These are phyloP conservation scores for Clarias fuscus DNA, from an alignment of 2,797 vertebrate genomes.

Conservation along the genomic window DNA sequence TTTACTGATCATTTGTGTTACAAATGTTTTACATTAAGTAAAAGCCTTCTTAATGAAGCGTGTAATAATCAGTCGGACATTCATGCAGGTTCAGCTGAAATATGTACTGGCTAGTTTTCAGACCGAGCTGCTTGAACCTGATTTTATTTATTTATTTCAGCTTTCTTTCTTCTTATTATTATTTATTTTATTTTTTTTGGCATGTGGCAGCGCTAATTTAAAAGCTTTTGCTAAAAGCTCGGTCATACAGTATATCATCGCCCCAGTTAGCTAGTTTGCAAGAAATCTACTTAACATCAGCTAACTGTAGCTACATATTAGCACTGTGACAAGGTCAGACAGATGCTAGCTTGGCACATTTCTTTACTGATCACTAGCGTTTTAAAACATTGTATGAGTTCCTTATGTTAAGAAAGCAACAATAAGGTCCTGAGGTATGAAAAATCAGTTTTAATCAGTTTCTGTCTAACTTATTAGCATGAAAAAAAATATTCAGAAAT, in stretches of 20 bases:
- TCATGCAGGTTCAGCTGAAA: neutral
- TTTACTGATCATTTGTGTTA: neutral
- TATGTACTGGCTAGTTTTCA: neutral
- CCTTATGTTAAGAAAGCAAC: too few species aligned
- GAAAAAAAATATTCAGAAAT: neutral
- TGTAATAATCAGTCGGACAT: neutral
- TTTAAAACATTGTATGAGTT: neutral
- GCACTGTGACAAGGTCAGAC: neutral
- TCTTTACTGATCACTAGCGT: neutral
- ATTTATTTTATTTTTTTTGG: neutral
- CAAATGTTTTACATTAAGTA: neutral
- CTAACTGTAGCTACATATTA: neutral
- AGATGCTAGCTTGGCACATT: neutral
- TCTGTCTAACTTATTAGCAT: too few species aligned
- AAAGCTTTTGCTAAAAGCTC: neutral
- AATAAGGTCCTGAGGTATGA: neutral
- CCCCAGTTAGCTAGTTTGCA: neutral
- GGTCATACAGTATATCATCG: neutral
- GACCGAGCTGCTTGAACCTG: neutral
- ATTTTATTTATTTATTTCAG: too few species aligned
- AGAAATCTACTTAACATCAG: neutral
- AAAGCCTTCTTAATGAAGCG: neutral
- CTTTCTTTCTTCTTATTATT: neutral
- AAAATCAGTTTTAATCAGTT: too few species aligned
- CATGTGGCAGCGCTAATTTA: neutral